Evolutionary conservation across 2,797 vertebrate species (phyloP).

Genomic region (Syngnathus acus): DNA sequence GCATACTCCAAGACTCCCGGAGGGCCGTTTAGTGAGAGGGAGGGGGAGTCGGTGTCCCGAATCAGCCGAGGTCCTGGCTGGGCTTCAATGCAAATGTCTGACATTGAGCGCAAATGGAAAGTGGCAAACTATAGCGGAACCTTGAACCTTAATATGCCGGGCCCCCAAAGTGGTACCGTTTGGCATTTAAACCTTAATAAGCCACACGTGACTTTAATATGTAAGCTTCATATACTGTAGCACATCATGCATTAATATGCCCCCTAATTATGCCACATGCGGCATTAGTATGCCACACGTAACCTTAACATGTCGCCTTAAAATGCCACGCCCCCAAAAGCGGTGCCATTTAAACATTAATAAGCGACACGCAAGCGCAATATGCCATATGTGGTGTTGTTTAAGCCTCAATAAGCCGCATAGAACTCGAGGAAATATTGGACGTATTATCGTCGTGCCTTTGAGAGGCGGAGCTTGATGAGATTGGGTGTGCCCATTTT

Average conservation of each 20-base stretch:
- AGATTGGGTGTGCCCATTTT: neutral
- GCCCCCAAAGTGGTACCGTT: neutral
- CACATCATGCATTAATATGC: neutral
- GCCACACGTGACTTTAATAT: neutral
- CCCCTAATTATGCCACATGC: neutral
- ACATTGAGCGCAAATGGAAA: slow-evolving; percentile 1
- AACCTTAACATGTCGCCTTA: neutral
- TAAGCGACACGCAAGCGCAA: neutral
- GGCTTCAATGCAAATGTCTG: neutral
- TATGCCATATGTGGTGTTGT: neutral
- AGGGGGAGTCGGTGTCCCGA: neutral
- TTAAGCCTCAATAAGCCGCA: neutral
- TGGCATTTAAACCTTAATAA: neutral
- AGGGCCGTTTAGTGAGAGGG: neutral
- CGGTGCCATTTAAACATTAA: neutral
- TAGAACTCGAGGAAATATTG: neutral
- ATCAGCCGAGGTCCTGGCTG: neutral
- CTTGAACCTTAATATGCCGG: neutral
- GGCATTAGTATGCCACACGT: neutral
- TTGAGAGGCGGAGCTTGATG: neutral
- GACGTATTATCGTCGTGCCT: neutral
- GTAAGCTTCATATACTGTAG: neutral
- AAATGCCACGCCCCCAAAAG: neutral
- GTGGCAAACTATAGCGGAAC: neutral
- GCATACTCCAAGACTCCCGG: neutral